Base-by-base conservation (phyloP, 2,113 vertebrate genomes). In the Mastomys coucha region DNA sequence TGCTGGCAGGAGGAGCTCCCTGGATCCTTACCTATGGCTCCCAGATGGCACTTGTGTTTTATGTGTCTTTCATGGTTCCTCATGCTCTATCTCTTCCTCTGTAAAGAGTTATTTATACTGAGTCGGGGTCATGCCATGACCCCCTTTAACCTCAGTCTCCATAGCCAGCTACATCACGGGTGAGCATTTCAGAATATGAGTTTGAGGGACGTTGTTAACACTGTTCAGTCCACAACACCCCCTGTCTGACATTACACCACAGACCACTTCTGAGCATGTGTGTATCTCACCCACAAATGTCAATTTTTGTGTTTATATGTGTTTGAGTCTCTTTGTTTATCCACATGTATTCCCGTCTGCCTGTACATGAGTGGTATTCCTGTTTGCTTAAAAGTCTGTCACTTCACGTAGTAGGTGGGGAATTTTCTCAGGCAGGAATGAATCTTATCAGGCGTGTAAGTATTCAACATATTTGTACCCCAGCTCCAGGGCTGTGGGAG, bases 71-170 rank as follows among this genome's bases (percentile, higher is more conserved):
- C 72, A 76, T 42, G 53, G 22, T 1, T 22, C 42, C 73, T 63
- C 31, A 24, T 51, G 7, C 58, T 51, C 9, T 24, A 17, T 36
- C 4, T 9, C 31, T 49, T 75, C n/a, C 28, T 45, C 67, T 49
- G n/a, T 1, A 11, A 36, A 7, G 58, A 33, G 9, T 11, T 69
- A 22, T 28, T 10, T 1, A 4, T 11, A 6, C 7, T 19, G 39
- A 16, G 22, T 11, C 4, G 49, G 39, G 24, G 3, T 19, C 16
- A 56, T 8, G 20, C 58, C 1, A 19, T 10, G 13, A 31, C 88
- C 70, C n/a, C 69, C 17, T 36, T 20, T 22, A 17, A 75, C 56
- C 67, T 19, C 12, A 20, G 16, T 42, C 93, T 85, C 19, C 56
- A 60, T 14, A 39, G 2, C 49, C 26, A 36, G 69, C 9, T 19